Base-by-base conservation (phyloP, 2,113 vertebrate species). In the Melanostigma gelatinosum region DNA sequence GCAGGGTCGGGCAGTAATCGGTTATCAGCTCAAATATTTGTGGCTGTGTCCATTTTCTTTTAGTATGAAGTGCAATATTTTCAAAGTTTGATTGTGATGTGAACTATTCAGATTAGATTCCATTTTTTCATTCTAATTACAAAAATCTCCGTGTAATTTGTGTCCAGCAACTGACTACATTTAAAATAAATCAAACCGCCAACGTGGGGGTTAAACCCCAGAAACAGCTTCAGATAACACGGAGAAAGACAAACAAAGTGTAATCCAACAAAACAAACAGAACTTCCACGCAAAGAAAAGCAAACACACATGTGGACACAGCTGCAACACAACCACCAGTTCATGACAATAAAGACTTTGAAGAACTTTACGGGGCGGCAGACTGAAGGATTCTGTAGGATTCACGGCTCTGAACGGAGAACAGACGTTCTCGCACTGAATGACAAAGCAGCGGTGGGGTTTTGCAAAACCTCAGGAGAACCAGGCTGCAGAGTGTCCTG, bases 261-360 rank as follows among this genome's bases (percentile, higher is more conserved):
- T 18, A 13, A 34, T 10, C 11, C 58, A 62, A 32, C 12, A 50
- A 80, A 73, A 61, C 24, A 80, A 87, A 54, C 72, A 77, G 2
- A 72, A 63, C 8, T 12, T 74, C 15, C 0, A 36, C 15, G 3
- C 1, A 38, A 61, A 32, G 38, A 12, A 32, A 32, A 79, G 38
- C 42, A 50, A 18, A 15, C 18, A 18, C 54, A 36, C 4, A 6
- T 78, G 66, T 78, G 71, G 69, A 29, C 66, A 54, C 77, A 87
- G 89, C 82, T 88, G 73, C 48, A 70, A 58, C 12, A 65, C 8
- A 36, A 24, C 22, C 12, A 7, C 13, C 36, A 34, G 12, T 3
- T 4, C 38, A 36, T 1, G 1, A 38, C 69, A 22, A 0, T 0
- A 42, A 9, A 58, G 32, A 61, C 40, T 3, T 32, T 0, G 22